A percentile compares a stretch with the other conserved stretches of the same genome.
phyloP scores from a whole-genome alignment of 2,797 vertebrate species.

The Rousettus madagascariensis region DNA sequence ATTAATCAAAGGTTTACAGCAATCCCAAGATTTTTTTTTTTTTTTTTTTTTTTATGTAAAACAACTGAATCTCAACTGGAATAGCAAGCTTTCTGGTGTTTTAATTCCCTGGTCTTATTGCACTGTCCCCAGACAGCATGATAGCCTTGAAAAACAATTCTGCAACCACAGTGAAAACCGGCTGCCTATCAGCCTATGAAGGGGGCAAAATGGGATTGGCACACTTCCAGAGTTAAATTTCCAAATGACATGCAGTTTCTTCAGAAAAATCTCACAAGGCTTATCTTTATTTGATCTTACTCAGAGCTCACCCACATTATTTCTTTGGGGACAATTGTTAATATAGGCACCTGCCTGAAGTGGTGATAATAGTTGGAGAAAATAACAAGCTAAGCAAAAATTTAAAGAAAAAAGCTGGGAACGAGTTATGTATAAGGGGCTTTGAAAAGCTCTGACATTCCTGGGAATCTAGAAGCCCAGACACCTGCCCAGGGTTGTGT shows the following conservation, averaged over 20 bases:
- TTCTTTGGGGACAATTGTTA: background rate
- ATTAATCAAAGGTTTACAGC: background rate
- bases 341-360: background rate
- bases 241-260: background rate
- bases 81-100: background rate
- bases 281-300: background rate
- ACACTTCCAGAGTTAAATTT: background rate
- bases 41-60: background rate
- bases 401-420: background rate
- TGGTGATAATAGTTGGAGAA: background rate
- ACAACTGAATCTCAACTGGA: background rate
- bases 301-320: background rate
- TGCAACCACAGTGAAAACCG: background rate
- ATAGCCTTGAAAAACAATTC: background rate
- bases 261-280: background rate
- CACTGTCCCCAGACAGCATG: background rate
- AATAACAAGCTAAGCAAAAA: background rate
- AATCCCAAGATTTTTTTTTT: background rate
- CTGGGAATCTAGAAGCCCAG: background rate
- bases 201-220: background rate
- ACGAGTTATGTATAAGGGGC: background rate
- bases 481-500: background rate
- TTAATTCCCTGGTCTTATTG: background rate
- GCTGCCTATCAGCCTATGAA: no score
- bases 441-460: background rate